Evolutionary conservation across 2,113 vertebrate genomes (phyloP), one percentile per base, ranked within the genome.

Genomic region (Strix uralensis): DNA sequence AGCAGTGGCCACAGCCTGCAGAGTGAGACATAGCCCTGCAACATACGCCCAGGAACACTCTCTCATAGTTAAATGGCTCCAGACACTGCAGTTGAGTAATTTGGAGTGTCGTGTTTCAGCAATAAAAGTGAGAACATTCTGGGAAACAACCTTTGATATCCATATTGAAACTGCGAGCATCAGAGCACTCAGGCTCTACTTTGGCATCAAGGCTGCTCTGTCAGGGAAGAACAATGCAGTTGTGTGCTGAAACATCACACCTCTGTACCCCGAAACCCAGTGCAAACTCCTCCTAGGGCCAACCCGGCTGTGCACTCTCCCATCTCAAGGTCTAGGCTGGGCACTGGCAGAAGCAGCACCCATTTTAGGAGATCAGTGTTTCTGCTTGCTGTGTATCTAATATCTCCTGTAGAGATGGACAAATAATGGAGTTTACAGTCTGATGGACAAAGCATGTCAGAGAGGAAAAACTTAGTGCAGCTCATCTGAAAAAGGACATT

Each of bases 11-110:
- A 65, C 40, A 95, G 78, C 47, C 62, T 81, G 55, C 46, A 75
- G 67, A 19, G 26, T 0, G 2, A 71, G 67, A 32, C 0, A 0
- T 25, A 78, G 14, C 42, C 63, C 81, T 19, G 15, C 18, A 11
- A 3, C 0, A 0, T 7, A 42, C 5, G 1, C n/a, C 23, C 78
- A 71, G 23, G 42, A 77, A 44, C 1, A 0, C 0, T 0, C n/a
- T 42, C 36, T 36, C 12, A 4, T 2, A 5, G 51, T 61, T 63
- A 18, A 63, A 49, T 1, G 1, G 25, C 79, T 58, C 52, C 57
- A 62, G 58, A 32, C 0, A 1, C 42, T 5, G 2, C 63, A 71
- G 69, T 2, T 1, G 0, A 38, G 71, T 30, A 11, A 32, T 75
- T 27, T 46, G 14, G 27, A 62, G 51, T 10, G 13, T 29, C 51